Conservation (phyloP, 2,888 invertebrate genomes). For the Autographa pulchrina region DNA sequence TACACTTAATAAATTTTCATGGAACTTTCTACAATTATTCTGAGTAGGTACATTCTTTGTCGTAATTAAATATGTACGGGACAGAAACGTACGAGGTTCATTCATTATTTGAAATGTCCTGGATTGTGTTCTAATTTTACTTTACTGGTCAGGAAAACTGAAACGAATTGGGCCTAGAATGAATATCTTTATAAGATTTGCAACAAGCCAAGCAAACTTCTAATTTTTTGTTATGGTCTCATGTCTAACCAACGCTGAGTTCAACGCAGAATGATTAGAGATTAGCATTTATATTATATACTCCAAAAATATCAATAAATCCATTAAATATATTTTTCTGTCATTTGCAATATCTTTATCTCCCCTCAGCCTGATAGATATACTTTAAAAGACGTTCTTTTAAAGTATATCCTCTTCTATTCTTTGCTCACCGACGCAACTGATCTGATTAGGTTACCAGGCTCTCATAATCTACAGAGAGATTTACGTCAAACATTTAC, state of each 20-base stretch:
- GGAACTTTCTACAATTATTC: neutral
- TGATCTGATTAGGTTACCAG: neutral
- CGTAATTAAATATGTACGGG: constrained; percentile 1
- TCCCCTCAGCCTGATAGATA: neutral
- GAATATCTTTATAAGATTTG: neutral
- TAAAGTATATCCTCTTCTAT: too few relatives aligned
- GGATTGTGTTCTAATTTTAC: constrained; percentile 1
- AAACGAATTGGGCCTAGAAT: too few relatives aligned
- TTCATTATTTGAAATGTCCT: neutral
- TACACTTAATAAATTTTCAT: neutral
- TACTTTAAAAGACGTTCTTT: neutral
- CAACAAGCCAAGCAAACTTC: neutral
- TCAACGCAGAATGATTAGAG: too few relatives aligned
- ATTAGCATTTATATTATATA: too few relatives aligned
- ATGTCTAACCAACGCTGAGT: too few relatives aligned
- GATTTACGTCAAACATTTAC: neutral
- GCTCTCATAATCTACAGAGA: neutral
- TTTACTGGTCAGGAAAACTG: neutral
- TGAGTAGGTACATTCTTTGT: neutral
- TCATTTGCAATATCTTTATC: neutral
- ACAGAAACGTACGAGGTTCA: constrained; percentile 4
- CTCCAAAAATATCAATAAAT: too few relatives aligned
- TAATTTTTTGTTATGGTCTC: too few relatives aligned
- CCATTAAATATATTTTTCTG: neutral
- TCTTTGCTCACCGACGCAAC: neutral